Evolutionary conservation across 2,797 vertebrate species (phyloP), one percentile per base, ranked within the genome.

Genomic region (Lacerta agilis): DNA sequence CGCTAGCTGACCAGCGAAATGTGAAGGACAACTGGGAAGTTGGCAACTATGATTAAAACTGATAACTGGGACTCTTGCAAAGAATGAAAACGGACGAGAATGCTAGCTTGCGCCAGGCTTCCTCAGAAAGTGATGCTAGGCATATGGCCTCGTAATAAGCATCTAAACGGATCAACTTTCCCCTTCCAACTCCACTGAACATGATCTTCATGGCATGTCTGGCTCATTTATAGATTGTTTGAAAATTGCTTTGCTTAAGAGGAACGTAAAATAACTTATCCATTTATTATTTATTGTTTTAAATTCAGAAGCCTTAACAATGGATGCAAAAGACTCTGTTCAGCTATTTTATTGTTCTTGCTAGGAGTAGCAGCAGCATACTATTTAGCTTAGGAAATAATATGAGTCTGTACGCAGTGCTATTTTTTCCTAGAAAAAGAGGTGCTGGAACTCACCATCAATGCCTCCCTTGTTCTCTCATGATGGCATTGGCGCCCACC

Each of bases 21-120:
- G 97, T 97, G 98, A 98, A 98, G 98, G 98, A 97, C 96, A 93
- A 94, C 94, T 91, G 92, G 94, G 89, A 92, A 96, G 94, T 87
- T 96, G 94, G 94, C 94, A 96, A 91, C 95, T 95, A 92, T 82
- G 91, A 95, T 95, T 87, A 88, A 88, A 94, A 87, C 83, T 85
- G 92, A 88, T 95, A 87, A 86, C 67, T 86, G 83, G 82, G 83
- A 73, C 85, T 87, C 73, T 85, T 75, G 45, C 15, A 29, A 90
- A 77, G 90, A 89, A 92, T 78, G 83, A 88, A 86, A 88, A 27
- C 6, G 49, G 86, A 85, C 11, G 36, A 41, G 20, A 55, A 91
- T 86, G 8, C 29, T 61, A 55, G 80, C 85, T 90, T 88, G 27
- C 43, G 73, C 73, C 36, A 90, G 23, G 87, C 90, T 90, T 93